Evolutionary conservation across 1,140 invertebrate genomes (phyloP).

Genomic region (Diprion similis): DNA sequence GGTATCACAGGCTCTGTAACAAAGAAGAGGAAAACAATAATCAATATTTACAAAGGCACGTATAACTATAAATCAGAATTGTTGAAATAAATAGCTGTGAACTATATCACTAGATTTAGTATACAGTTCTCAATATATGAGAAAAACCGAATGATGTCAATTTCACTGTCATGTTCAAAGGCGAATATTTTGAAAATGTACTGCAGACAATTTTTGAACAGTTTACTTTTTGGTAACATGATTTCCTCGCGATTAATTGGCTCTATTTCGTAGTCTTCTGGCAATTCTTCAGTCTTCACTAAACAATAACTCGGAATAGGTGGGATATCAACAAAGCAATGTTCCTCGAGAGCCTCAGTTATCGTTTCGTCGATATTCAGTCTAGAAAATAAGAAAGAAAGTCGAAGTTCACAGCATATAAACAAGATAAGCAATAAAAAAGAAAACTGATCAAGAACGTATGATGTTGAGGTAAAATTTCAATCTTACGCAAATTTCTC

Average conservation of each 20-base stretch:
- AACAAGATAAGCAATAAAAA: conserved; percentile 7
- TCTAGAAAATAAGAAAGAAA: conserved; percentile 32
- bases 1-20: too few relatives aligned
- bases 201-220: too few relatives aligned
- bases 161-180: too few relatives aligned
- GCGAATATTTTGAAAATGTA: too few relatives aligned
- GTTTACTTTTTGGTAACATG: too few relatives aligned
- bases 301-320: conserved; percentile 22
- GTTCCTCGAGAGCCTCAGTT: conserved; percentile 36
- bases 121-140: too few relatives aligned
- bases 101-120: too few relatives aligned
- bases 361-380: conserved; percentile 37
- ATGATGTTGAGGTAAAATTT: neutral
- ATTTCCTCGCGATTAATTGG: conserved; percentile 26
- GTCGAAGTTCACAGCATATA: neutral
- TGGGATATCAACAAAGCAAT: conserved; percentile 38
- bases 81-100: too few relatives aligned
- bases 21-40: neutral
- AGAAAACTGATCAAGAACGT: neutral
- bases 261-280: conserved; percentile 41
- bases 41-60: too few relatives aligned
- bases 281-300: conserved; percentile 31
- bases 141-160: too few relatives aligned
- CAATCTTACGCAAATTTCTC: conserved; percentile 31
- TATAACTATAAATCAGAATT: too few relatives aligned